Percentiles rank a stretch among this genome's conserved stretches.
Evolutionary conservation across 2,797 vertebrate species (phyloP).

Genomic region (Scyliorhinus canicula): DNA sequence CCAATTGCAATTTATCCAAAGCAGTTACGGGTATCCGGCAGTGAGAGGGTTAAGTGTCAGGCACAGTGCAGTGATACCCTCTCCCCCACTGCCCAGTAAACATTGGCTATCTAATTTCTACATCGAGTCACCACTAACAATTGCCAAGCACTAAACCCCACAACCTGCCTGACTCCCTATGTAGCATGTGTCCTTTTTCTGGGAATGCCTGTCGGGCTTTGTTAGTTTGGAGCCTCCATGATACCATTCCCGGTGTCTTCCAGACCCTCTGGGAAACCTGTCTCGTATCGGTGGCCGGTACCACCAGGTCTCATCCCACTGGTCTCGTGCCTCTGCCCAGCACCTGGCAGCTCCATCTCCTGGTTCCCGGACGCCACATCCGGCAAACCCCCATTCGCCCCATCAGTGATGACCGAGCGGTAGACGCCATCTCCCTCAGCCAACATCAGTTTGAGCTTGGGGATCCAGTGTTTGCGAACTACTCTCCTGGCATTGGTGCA

Average conservation of each 20-base stretch:
- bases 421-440: conserved; percentile 95
- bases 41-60: neutral
- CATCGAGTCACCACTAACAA: neutral
- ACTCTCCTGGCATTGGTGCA: conserved; percentile 95
- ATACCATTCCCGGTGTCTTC: neutral
- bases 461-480: conserved; percentile 93
- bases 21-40: neutral
- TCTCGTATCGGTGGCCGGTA: conserved; percentile 65
- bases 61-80: neutral
- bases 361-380: neutral
- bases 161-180: neutral
- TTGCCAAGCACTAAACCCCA: no score
- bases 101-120: neutral
- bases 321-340: conserved; percentile 54
- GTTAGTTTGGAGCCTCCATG: conserved; percentile 28
- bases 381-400: conserved; percentile 59
- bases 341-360: neutral
- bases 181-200: neutral
- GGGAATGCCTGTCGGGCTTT: neutral
- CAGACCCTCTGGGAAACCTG: conserved; percentile 62
- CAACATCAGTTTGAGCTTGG: conserved; percentile 98
- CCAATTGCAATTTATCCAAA: neutral
- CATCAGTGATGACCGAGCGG: conserved; percentile 66
- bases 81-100: neutral
- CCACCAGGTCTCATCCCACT: conserved; percentile 73